phyloP scores from a whole-genome alignment of 2,797 vertebrate genomes.

The Onychomys arenicola region DNA sequence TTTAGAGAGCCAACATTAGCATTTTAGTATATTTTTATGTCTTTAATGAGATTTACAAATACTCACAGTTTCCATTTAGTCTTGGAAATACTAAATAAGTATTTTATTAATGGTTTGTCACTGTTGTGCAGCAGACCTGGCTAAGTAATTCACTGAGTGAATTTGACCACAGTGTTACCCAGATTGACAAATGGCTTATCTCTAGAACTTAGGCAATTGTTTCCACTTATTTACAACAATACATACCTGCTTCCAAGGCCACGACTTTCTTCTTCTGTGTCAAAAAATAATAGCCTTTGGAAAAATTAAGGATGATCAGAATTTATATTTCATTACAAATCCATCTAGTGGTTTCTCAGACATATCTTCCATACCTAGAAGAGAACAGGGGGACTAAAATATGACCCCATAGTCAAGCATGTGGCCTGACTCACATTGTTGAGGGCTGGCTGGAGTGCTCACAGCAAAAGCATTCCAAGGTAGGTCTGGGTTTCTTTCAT shows the following conservation, averaged over 20 bases:
- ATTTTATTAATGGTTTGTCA: not conserved
- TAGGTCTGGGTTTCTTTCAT: not conserved
- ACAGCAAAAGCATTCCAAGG: not conserved
- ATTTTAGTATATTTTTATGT: slow-evolving; percentile 43
- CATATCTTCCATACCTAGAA: not conserved
- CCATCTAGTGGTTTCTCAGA: slow-evolving; percentile 6
- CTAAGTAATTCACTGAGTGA: slow-evolving; percentile 24
- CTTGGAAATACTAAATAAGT: slow-evolving; percentile 52
- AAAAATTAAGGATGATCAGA: slow-evolving; percentile 11
- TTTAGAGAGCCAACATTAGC: slow-evolving; percentile 4
- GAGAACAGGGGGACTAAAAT: not conserved
- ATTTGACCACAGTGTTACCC: not conserved
- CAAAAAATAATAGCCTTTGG: slow-evolving; percentile 47
- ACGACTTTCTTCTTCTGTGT: not conserved
- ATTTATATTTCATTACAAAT: slow-evolving; percentile 37
- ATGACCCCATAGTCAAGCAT: not conserved
- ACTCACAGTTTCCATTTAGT: not conserved
- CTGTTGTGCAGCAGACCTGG: not conserved
- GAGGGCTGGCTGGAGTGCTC: not conserved
- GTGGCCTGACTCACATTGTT: slow-evolving; percentile 48
- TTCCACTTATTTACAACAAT: slow-evolving; percentile 37
- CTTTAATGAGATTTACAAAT: slow-evolving; percentile 6
- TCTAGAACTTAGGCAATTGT: not conserved
- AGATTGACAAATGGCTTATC: slow-evolving; percentile 12
- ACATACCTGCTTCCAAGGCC: slow-evolving; percentile 1